These are phyloP conservation scores for Cephonodes hylas DNA, from an alignment of 2,888 invertebrate genomes.

Conservation along the genomic window DNA sequence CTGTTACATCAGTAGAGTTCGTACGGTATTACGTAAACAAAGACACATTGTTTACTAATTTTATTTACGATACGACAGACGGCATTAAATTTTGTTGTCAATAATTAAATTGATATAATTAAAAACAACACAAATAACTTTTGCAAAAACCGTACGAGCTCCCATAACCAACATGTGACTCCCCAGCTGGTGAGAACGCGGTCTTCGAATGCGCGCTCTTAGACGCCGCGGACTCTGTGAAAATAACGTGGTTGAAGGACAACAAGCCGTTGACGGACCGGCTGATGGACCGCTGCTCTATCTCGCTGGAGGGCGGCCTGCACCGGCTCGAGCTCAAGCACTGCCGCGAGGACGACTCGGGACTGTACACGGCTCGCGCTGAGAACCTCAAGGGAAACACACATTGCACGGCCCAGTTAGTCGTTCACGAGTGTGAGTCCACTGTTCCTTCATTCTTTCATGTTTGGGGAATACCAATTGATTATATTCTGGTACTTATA, in stretches of 20 bases:
- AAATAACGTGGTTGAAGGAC: constrained; percentile 92
- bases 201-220: constrained; percentile 89
- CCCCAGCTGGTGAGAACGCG: constrained; percentile 90
- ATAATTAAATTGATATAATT: background rate
- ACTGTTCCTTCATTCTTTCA: constrained; percentile 19
- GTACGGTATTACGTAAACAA: constrained; percentile 39
- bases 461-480: background rate
- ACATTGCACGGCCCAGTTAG: constrained; percentile 92
- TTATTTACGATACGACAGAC: background rate
- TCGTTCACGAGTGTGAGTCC: constrained; percentile 90
- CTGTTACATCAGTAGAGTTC: constrained; percentile 46
- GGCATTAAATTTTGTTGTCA: background rate
- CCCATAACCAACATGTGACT: constrained; percentile 56
- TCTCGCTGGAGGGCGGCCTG: constrained; percentile 78
- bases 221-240: constrained; percentile 80
- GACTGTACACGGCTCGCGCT: constrained; percentile 94
- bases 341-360: constrained; percentile 89
- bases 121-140: constrained; percentile 10
- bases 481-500: background rate
- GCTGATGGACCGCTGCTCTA: constrained; percentile 86
- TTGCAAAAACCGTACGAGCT: constrained; percentile 53
- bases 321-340: constrained; percentile 89
- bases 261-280: constrained; percentile 90
- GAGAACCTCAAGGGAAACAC: constrained; percentile 89
- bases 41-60: background rate